A percentile compares a stretch with the other conserved stretches of the same genome.
phyloP scores from a whole-genome alignment of 2,888 invertebrate genomes.

The Trichopria drosophilae region DNA sequence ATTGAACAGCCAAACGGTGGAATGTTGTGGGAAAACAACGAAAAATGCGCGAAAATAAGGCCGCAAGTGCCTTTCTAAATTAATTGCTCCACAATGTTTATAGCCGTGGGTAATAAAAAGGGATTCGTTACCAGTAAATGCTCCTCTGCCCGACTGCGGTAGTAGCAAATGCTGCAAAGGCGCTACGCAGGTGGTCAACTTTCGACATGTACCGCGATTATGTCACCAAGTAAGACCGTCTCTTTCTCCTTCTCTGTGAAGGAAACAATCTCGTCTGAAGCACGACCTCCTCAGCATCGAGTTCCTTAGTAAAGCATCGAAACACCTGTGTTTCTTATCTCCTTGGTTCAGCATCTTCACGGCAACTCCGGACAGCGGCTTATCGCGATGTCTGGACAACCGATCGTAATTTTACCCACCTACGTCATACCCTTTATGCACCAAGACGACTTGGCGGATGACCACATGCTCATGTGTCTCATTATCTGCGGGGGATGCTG shows the following conservation, averaged over 20 bases:
- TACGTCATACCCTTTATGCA: no score
- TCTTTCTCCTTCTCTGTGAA: not conserved
- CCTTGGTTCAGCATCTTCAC: constrained; percentile 39
- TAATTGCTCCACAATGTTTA: constrained; percentile 20
- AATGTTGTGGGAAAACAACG: no score
- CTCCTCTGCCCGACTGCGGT: constrained; percentile 1
- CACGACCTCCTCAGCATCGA: constrained; percentile 32
- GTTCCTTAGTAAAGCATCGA: constrained; percentile 42
- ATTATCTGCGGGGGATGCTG: no score
- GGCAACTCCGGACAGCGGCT: no score
- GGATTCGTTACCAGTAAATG: constrained; percentile 17
- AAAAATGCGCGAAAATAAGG: constrained; percentile 12
- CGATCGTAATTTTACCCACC: no score
- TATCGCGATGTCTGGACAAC: no score
- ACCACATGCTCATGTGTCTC: no score
- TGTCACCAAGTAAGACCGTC: constrained; percentile 15
- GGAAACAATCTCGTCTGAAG: constrained; percentile 39
- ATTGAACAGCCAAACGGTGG: no score
- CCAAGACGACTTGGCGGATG: no score
- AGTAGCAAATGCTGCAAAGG: not conserved
- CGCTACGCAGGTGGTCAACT: constrained; percentile 8
- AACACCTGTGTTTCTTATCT: constrained; percentile 45
- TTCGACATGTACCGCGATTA: constrained; percentile 15
- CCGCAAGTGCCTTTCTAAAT: constrained; percentile 27
- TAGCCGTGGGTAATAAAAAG: constrained; percentile 23